Conservation (phyloP, 2,113 vertebrate species). For the Hydropotes inermis region DNA sequence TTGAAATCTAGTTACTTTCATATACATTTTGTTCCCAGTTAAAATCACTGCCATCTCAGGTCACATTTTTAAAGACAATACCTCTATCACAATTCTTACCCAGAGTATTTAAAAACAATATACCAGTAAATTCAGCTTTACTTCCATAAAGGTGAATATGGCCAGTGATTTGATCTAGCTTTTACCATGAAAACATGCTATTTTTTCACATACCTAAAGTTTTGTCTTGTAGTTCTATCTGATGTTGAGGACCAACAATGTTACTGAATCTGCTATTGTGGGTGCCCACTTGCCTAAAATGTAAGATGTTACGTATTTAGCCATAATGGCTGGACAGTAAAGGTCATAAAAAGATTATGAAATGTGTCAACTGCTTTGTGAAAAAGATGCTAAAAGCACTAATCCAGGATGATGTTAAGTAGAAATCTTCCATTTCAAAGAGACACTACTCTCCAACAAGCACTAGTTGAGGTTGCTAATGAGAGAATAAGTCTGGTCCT, state of each 20-base stretch:
- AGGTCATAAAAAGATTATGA: neutral
- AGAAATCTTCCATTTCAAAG: neutral
- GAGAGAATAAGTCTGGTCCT: neutral
- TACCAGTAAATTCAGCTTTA: neutral
- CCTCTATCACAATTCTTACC: neutral
- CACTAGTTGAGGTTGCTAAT: neutral
- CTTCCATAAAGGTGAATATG: neutral
- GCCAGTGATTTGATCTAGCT: neutral
- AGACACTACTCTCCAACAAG: neutral
- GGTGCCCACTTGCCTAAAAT: neutral
- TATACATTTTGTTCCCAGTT: neutral
- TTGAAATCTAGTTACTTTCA: neutral
- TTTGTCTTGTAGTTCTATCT: neutral
- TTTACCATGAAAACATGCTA: neutral
- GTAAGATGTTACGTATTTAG: neutral
- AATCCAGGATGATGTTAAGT: neutral
- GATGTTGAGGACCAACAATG: neutral
- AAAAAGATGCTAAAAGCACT: neutral
- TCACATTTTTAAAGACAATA: neutral
- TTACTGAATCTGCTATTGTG: neutral
- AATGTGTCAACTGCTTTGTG: neutral
- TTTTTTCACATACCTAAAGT: neutral
- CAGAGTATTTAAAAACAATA: neutral
- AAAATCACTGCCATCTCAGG: neutral
- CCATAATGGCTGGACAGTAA: neutral